These are phyloP conservation scores for Lymantria monacha DNA, from an alignment of 2,888 invertebrate genomes.

Conservation along the genomic window DNA sequence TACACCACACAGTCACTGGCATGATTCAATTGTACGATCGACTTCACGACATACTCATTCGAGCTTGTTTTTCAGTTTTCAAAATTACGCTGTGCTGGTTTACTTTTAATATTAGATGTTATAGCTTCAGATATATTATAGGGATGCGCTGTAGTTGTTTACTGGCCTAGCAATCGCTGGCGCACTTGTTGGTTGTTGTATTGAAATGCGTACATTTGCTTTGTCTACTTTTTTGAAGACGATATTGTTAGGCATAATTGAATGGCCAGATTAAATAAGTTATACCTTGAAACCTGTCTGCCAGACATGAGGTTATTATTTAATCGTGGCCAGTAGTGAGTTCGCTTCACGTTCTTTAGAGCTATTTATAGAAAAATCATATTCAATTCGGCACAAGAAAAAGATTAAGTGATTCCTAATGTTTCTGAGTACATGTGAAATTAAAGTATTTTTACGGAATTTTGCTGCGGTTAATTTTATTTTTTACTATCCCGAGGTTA, in stretches of 20 bases:
- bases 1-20: constrained; percentile 45
- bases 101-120: constrained; percentile 51
- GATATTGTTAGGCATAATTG: constrained; percentile 25
- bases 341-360: constrained; percentile 25
- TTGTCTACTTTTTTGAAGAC: constrained; percentile 34
- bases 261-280: constrained; percentile 40
- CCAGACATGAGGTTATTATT: constrained; percentile 32
- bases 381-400: constrained; percentile 26
- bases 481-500: no score
- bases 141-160: constrained; percentile 53
- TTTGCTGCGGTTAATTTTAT: no score
- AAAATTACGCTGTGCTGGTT: constrained; percentile 64
- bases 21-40: constrained; percentile 40
- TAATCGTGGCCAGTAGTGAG: constrained; percentile 35
- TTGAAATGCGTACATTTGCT: constrained; percentile 39
- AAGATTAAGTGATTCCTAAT: neutral
- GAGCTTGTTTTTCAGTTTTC: constrained; percentile 64
- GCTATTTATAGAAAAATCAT: constrained; percentile 21
- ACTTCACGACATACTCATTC: constrained; percentile 60
- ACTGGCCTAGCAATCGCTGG: constrained; percentile 50
- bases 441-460: no score
- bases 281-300: constrained; percentile 32
- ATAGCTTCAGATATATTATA: constrained; percentile 54
- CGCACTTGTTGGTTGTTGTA: constrained; percentile 38
- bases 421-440: no score